phyloP scores from a whole-genome alignment of 2,113 vertebrate genomes.

The Mobula hypostoma region DNA sequence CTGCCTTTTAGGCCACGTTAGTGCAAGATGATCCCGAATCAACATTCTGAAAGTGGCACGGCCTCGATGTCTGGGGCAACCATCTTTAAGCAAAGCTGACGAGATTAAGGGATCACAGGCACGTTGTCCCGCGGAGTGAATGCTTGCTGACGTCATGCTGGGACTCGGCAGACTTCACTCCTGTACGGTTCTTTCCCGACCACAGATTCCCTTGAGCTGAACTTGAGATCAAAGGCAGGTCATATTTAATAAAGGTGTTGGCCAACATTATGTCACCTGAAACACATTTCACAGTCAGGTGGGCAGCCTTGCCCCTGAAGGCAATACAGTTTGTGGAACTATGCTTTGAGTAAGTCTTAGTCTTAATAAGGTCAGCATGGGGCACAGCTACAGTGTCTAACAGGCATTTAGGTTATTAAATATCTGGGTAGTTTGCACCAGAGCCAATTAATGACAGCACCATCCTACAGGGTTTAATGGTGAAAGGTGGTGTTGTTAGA shows the following conservation, averaged over 20 bases:
- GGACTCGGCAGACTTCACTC: constrained; percentile 48
- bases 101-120: constrained; percentile 40
- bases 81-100: neutral
- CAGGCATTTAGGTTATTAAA: neutral
- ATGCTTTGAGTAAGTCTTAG: neutral
- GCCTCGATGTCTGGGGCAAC: neutral
- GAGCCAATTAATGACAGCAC: too few species aligned
- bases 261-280: constrained; percentile 39
- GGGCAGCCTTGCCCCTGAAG: neutral
- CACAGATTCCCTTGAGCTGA: constrained; percentile 49
- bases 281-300: constrained; percentile 26
- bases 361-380: neutral
- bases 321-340: neutral
- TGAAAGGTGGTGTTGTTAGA: neutral
- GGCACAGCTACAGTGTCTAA: neutral
- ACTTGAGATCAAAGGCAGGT: constrained; percentile 59
- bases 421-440: neutral
- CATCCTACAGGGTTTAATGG: neutral
- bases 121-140: constrained; percentile 37
- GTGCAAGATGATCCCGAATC: neutral
- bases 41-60: neutral
- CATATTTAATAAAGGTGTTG: constrained; percentile 75
- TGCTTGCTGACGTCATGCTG: constrained; percentile 47
- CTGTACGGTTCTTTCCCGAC: constrained; percentile 50
- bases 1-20: neutral